Evolutionary conservation across 2,888 invertebrate species (phyloP).

Genomic region (Monopis laevigella): DNA sequence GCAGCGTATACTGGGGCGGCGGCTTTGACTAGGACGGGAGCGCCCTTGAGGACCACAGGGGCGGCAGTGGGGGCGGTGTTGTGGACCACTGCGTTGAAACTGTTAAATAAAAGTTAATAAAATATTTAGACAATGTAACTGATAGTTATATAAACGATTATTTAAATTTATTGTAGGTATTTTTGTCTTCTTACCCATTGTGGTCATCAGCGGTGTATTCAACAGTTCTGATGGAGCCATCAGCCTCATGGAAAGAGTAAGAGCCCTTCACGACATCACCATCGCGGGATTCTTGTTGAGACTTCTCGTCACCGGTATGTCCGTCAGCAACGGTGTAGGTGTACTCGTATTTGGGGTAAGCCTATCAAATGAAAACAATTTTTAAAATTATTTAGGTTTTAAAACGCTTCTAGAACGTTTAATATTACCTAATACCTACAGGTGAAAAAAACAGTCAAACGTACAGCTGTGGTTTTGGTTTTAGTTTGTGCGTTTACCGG

Average conservation of each 20-base stretch:
- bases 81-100: constrained; percentile 47
- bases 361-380: constrained; percentile 24
- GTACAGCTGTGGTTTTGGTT: no score
- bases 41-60: constrained; percentile 25
- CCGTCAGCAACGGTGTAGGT: constrained; percentile 64
- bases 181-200: constrained; percentile 36
- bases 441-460: no score
- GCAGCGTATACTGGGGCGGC: constrained; percentile 26
- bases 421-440: no score
- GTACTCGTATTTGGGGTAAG: constrained; percentile 58
- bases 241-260: constrained; percentile 63
- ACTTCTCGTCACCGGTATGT: constrained; percentile 67
- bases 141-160: no score
- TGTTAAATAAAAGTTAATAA: neutral
- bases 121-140: neutral
- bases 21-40: constrained; percentile 22
- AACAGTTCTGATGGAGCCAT: constrained; percentile 64
- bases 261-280: constrained; percentile 65
- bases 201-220: constrained; percentile 64
- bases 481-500: no score
- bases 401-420: no score
- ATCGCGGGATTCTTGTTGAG: constrained; percentile 60
- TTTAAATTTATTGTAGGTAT: no score
- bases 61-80: constrained; percentile 37
- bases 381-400: no score